Base-by-base conservation (phyloP, 1,140 invertebrate species). In the Choristoneura fumiferana region DNA sequence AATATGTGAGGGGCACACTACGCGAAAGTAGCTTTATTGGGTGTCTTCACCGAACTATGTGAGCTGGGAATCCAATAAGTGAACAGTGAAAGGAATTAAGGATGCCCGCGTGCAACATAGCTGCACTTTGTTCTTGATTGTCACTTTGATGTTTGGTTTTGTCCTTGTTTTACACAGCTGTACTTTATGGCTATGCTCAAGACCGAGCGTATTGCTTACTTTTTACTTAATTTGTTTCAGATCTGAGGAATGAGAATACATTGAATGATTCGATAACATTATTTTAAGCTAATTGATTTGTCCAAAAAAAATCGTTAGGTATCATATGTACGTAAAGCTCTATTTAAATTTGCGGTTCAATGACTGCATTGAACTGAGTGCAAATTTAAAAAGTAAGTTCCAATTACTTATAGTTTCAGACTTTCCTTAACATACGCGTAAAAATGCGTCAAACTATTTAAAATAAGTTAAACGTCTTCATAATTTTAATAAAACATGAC, bases 31-130 rank as follows among this genome's bases (percentile, higher is more conserved):
- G 78, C 78, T 79, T 82, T 84, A 85, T 87, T 84, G 79, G 76
- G 73, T 82, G 76, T 81, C 77, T 79, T 82, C 71, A 64, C 69
- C 69, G 74, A 81, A 78, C 67, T 76, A 81, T 87, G 73, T 68
- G 74, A 76, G 79, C 69, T 60, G 72, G 75, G 79, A 87, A 87
- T 85, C 78, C 81, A 87, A 84, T 87, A 84, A 81, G 71, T 78
- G 73, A 49, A 81, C 71, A 75, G 75, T 71, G 78, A 74, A 78
- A 76, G 72, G 69, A 78, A 81, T 82, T 82, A 81, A 80, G 68
- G 78, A 68, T 72, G 56, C 70, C 65, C 61, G 62, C 63, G 67
- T 55, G 71, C 59, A 67, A 64, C 66, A 72, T 67, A 71, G 65
- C 67, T 73, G 62, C 67, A 66, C 58, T 65, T 69, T 72, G 58